Evolutionary conservation across 2,113 vertebrate species (phyloP).

Genomic region (Channa maculata): DNA sequence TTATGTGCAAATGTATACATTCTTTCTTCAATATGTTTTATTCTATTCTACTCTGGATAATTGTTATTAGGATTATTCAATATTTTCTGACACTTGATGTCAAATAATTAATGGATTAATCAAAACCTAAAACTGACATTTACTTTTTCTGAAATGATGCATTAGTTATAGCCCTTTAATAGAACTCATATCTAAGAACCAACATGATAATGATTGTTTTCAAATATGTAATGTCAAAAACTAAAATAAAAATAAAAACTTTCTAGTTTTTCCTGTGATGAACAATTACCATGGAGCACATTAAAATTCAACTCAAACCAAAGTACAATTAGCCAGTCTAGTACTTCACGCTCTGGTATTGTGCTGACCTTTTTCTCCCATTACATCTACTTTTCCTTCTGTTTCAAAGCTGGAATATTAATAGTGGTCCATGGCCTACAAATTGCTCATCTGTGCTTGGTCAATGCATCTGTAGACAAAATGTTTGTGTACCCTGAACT

Average conservation of each 20-base stretch:
- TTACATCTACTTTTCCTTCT: slow-evolving; percentile 6
- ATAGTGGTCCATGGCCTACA: slow-evolving; percentile 8
- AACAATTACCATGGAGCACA: slow-evolving; percentile 1
- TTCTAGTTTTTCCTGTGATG: background rate
- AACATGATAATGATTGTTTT: background rate
- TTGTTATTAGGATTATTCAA: background rate
- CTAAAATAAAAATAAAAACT: too few species aligned
- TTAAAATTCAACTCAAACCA: background rate
- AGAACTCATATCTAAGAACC: background rate
- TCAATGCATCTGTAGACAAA: too few species aligned
- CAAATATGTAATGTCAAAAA: background rate
- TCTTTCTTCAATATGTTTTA: background rate
- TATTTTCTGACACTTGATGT: background rate
- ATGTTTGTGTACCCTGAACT: background rate
- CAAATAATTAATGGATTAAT: slow-evolving; percentile 14
- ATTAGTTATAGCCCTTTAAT: slow-evolving; percentile 31
- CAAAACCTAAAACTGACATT: slow-evolving; percentile 8
- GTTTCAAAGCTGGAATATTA: slow-evolving; percentile 11
- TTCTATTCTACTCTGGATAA: background rate
- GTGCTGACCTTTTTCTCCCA: slow-evolving; percentile 16
- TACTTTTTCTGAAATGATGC: slow-evolving; percentile 16
- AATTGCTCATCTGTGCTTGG: background rate
- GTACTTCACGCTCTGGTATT: background rate
- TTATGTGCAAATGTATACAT: background rate
- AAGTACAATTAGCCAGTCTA: background rate